Evolutionary conservation across 2,113 vertebrate genomes (phyloP).

Genomic region (Ptychochromis oligacanthus): DNA sequence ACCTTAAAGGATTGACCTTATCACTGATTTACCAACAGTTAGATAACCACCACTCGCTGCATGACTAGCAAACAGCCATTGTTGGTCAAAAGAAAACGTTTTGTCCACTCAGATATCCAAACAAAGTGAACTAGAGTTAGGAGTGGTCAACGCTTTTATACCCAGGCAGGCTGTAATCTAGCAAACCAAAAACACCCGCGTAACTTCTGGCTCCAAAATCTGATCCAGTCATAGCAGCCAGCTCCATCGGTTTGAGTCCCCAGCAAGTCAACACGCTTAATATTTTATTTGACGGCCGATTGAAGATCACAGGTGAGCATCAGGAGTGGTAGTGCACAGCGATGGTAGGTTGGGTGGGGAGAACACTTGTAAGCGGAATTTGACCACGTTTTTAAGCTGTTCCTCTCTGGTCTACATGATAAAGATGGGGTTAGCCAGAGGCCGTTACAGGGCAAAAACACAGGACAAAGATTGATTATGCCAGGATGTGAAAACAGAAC

Average conservation of each 20-base stretch:
- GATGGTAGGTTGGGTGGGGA: background rate
- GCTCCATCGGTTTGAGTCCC: background rate
- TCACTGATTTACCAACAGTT: background rate
- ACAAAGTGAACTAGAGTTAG: background rate
- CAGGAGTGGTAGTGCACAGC: background rate
- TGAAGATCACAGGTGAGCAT: conserved; percentile 39
- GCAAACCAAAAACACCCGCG: conserved; percentile 57
- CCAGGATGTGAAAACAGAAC: background rate
- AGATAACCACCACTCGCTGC: background rate
- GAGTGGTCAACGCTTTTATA: background rate
- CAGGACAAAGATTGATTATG: background rate
- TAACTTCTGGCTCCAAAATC: background rate
- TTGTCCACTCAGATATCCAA: background rate
- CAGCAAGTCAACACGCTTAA: background rate
- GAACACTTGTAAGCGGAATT: background rate
- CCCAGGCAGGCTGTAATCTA: conserved; percentile 24
- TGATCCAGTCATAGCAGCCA: background rate
- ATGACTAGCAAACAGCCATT: background rate
- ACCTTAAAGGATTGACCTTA: background rate
- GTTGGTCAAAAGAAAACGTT: background rate
- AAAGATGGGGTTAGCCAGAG: background rate
- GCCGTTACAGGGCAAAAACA: background rate
- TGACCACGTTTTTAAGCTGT: background rate
- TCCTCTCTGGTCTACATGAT: background rate
- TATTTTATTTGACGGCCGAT: background rate